Evolutionary conservation across 2,113 vertebrate genomes (phyloP), one percentile per base, ranked within the genome.

Genomic region (Zosterops pallidus): DNA sequence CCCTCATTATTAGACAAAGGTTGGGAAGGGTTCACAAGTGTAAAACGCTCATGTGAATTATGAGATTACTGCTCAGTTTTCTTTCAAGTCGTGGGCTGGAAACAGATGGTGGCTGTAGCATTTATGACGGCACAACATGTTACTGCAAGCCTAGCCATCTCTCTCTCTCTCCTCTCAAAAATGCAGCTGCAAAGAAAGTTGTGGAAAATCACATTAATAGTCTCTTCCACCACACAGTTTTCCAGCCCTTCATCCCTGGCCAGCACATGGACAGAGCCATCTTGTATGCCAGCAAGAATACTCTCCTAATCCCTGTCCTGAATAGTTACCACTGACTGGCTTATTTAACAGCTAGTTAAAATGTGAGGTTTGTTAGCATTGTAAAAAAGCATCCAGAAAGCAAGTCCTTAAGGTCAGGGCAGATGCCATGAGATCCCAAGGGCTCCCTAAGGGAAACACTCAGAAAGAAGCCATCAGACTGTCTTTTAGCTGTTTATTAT

Each of bases 21-120:
- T 97, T 94, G 96, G 84, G 92, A 77, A 91, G 82, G 93, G 95
- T 94, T 97, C 93, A 94, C 70, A 44, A 91, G 86, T 83, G 79
- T 94, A 97, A 86, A 91, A 83, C 3, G 63, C 63, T 95, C 87
- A 65, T 95, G 89, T 97, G 95, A 96, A 95, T 96, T 86, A 91
- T 74, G 90, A 97, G 96, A 97, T 96, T 96, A 96, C 95, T 96
- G 90, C 94, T 96, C 93, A 71, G 46, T 92, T 96, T 86, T 96
- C 95, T 97, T 97, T 97, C 96, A 97, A 97, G 95, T 95, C 86
- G 89, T 94, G 95, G 86, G 82, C 87, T 95, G 89, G 93, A 95
- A 94, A 92, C 95, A 97, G 96, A 93, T 95, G 97, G 96, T 94
- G 94, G 94, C 91, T 91, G 97, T 90, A 91, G 94, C 91, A 92